phyloP scores from a whole-genome alignment of 2,797 vertebrate genomes.

The Micromesistius poutassou region DNA sequence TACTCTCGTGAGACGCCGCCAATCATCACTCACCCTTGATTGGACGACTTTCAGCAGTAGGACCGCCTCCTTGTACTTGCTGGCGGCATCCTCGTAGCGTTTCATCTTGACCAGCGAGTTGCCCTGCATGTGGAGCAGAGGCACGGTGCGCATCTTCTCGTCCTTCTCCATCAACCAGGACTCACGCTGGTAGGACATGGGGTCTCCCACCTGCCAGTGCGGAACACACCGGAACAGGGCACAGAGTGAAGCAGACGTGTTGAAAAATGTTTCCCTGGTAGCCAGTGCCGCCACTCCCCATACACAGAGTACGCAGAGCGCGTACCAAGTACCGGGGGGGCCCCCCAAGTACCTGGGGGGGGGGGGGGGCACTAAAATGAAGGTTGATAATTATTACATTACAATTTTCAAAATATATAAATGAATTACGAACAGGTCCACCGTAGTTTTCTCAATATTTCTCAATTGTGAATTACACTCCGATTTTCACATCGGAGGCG shows the following conservation, averaged over 20 bases:
- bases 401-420: too few species aligned
- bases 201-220: slow-evolving; percentile 78
- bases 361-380: too few species aligned
- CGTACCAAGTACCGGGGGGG: too few species aligned
- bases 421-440: too few species aligned
- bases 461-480: too few species aligned
- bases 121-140: slow-evolving; percentile 79
- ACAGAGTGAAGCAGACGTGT: not conserved
- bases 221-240: not conserved
- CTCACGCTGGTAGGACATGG: slow-evolving; percentile 80
- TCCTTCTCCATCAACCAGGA: slow-evolving; percentile 89
- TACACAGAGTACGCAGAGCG: too few species aligned
- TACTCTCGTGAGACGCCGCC: not conserved
- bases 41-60: slow-evolving; percentile 83
- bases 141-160: slow-evolving; percentile 81
- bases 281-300: too few species aligned
- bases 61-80: slow-evolving; percentile 85
- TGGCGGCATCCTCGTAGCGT: slow-evolving; percentile 73
- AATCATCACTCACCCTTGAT: slow-evolving; percentile 75
- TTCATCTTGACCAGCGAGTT: slow-evolving; percentile 79
- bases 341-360: too few species aligned
- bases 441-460: too few species aligned
- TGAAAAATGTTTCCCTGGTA: not conserved
- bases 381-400: too few species aligned
- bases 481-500: too few species aligned